Base-by-base conservation (phyloP, 1,140 invertebrate species). In the Ctenoplectra terminalis region DNA sequence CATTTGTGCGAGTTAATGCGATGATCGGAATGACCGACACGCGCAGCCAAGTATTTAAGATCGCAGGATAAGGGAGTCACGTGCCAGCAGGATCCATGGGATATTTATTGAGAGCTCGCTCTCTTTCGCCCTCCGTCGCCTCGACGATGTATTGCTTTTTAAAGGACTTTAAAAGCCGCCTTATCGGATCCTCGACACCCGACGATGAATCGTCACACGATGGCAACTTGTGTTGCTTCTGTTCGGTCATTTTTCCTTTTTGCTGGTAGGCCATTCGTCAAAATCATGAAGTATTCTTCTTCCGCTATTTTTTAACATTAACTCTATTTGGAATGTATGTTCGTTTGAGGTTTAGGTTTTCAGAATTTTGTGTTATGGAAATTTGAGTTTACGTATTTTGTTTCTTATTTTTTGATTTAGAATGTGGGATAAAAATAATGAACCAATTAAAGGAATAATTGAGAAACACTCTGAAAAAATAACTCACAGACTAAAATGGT, bases 31-130 rank as follows among this genome's bases (percentile, higher is more conserved):
- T 84, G 90, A 90, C 90, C 90, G 90, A 89, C 91, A 90, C 90
- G 90, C 88, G 88, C 86, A 83, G 85, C 86, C 88, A 82, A 92
- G 91, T 93, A 92, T 93, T 93, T 93, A 93, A 93, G 92, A 93
- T 93, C 82, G 69, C 60, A 54, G 63, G 92, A 93, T 93, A 93
- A 93, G 79, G 37, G 81, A 87, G 90, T 90, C 92, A 92, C 92
- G 92, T 93, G 92, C 85, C 82, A 43, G 69, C 81, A 88, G 86
- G 81, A 91, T 91, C 80, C 69, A 82, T 82, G 81, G 80, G 77
- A 70, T 77, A 74, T 84, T 84, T 87, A 87, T 87, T 87, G 85
- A 87, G 85, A 84, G 73, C 74, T 54, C 34, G 34, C 69, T 84
- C 74, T 82, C 63, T 73, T 71, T 78, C 85, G 34, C 60, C 67